phyloP scores from a whole-genome alignment of 2,113 vertebrate species.

The Aphelocoma coerulescens region DNA sequence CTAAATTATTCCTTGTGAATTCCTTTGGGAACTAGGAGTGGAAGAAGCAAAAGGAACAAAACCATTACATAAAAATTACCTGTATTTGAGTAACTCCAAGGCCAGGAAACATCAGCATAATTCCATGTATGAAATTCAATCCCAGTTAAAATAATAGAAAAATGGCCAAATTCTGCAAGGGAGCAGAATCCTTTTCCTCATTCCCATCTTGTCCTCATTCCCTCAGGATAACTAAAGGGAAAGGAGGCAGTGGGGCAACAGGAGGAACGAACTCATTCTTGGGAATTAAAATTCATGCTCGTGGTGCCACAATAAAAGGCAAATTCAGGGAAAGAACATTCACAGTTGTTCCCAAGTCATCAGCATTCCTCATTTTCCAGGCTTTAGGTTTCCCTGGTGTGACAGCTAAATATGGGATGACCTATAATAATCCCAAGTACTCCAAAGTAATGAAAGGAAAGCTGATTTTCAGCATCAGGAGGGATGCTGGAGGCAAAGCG shows the following conservation, averaged over 20 bases:
- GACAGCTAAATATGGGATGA: not conserved
- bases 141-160: not conserved
- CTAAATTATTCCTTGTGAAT: not conserved
- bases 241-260: not conserved
- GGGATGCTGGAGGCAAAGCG: not conserved
- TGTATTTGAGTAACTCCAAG: not conserved
- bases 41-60: not conserved
- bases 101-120: not conserved
- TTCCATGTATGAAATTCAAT: not conserved
- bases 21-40: not conserved
- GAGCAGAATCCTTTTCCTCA: not conserved
- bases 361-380: not conserved
- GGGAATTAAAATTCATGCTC: not conserved
- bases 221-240: not conserved
- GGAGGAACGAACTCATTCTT: not conserved
- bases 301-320: not conserved
- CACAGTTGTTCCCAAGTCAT: not conserved
- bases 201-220: not conserved
- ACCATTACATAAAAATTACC: not conserved
- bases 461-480: not conserved
- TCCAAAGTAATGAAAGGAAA: not conserved
- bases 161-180: not conserved
- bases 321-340: not conserved
- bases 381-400: not conserved
- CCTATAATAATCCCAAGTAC: not conserved